Base-by-base conservation (phyloP, 2,888 invertebrate genomes). In the Microctonus brassicae region DNA sequence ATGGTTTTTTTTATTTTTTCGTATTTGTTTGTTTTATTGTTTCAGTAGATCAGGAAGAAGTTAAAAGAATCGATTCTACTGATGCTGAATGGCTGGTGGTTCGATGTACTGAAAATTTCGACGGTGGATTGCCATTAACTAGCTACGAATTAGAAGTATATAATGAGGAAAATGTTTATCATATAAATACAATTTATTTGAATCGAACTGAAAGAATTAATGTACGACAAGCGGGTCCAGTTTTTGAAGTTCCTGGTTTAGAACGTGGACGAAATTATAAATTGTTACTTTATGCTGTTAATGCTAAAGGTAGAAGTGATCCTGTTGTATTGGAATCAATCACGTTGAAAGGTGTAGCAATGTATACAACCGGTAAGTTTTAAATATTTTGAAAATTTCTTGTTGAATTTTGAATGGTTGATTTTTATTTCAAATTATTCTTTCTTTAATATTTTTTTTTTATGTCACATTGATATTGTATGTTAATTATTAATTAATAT, bases 291-390 rank as follows among this genome's bases (percentile, higher is more conserved):
- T 96, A 94, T 84, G 95, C 96, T 1, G 92, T 94, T 82, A 97
- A 97, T 88, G 94, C 94, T 61, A 97, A 96, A 85, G 97, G 97
- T 29, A 90, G 93, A 66, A 95, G 95, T 80, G 95, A 96, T 80
- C 94, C 95, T 33, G 92, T 93, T 63, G 91, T 94, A 68, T 93
- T 96, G 74, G 95, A 95, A 85, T 94, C 95, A 47, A 94, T 95
- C 81, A 94, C 94, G 6, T 91, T 95, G 83, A 94, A 94, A 85
- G 95, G 95, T 77, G 95, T 95, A 79, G 95, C 95, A 60, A 95
- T 85, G 85, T 85, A 84, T 73, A 85, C 85, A 17, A 85, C 85
- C n/a, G 85, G 85, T 84, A 72, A 84, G 84, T 77, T 22, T 13
- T 7, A 61, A 60, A 66, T 7, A 29, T n/a, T 52, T 69, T 11